These are phyloP conservation scores for Sphaerophoria taeniata DNA, from an alignment of 2,888 invertebrate species.

Conservation along the genomic window DNA sequence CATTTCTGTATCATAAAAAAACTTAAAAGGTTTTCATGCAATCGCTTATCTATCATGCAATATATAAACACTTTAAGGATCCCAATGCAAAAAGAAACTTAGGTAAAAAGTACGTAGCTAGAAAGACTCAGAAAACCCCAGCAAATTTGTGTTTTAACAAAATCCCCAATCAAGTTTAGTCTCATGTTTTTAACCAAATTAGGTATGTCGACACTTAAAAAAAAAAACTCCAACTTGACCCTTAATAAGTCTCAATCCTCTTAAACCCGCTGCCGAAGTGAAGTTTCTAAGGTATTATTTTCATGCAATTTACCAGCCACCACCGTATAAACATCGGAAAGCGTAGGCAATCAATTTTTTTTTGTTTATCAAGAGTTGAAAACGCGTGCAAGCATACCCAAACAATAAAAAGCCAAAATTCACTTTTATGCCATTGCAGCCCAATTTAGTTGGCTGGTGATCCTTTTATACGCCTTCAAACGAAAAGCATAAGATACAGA, in stretches of 20 bases:
- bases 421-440: slow-evolving; percentile 48
- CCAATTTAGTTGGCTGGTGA: slow-evolving; percentile 25
- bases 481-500: slow-evolving; percentile 53
- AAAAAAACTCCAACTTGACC: background rate
- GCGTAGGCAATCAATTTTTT: slow-evolving; percentile 45
- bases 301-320: slow-evolving; percentile 55
- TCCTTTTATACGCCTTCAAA: slow-evolving; percentile 32
- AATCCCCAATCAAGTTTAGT: too few species aligned
- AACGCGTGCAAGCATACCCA: slow-evolving; percentile 44
- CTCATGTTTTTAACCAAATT: too few species aligned
- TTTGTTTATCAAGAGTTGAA: slow-evolving; percentile 24
- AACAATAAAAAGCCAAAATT: slow-evolving; percentile 9
- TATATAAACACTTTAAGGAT: too few species aligned
- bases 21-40: too few species aligned
- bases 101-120: too few species aligned
- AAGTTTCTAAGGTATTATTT: slow-evolving; percentile 55
- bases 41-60: too few species aligned
- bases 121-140: too few species aligned
- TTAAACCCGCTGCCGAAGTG: too few species aligned
- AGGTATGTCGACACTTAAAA: too few species aligned
- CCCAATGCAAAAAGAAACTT: too few species aligned
- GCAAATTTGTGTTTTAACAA: too few species aligned
- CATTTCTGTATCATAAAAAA: too few species aligned
- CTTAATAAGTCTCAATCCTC: background rate
- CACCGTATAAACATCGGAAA: slow-evolving; percentile 20